Evolutionary conservation across 2,797 vertebrate genomes (phyloP).

Genomic region (Lagorchestes hirsutus): DNA sequence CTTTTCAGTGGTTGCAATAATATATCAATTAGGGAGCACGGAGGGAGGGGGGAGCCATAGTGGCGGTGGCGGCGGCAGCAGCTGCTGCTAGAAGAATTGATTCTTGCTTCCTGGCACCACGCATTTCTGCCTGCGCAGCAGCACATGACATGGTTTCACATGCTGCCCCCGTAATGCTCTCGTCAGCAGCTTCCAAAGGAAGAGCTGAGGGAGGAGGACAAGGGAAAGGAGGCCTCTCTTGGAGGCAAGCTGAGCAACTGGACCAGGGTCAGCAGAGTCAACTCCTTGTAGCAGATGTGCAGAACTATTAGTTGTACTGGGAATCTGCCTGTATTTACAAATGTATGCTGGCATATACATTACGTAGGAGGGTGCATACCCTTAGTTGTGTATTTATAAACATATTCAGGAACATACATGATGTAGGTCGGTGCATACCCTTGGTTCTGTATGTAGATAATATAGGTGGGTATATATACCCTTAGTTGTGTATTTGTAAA

Average conservation of each 20-base stretch:
- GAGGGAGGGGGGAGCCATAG: slow-evolving; percentile 61
- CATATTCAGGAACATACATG: background rate
- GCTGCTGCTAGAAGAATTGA: slow-evolving; percentile 42
- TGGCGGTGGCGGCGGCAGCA: slow-evolving; percentile 65
- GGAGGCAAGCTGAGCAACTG: fast-evolving
- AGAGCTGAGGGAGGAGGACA: background rate
- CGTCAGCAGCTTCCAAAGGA: slow-evolving; percentile 76
- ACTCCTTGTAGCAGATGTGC: background rate
- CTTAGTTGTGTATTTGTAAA: too few species aligned
- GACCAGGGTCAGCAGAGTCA: slow-evolving; percentile 7
- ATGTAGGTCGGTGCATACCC: background rate
- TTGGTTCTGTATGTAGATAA: background rate
- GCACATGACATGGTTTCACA: slow-evolving; percentile 63
- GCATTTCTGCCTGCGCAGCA: slow-evolving; percentile 68
- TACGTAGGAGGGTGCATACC: background rate
- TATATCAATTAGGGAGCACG: slow-evolving; percentile 71
- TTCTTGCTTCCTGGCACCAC: slow-evolving; percentile 15
- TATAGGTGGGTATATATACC: too few species aligned
- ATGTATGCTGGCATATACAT: background rate
- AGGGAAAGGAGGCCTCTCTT: background rate
- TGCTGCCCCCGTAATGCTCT: slow-evolving; percentile 64
- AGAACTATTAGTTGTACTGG: slow-evolving; percentile 24
- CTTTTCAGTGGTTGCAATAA: slow-evolving; percentile 62
- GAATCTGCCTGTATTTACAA: background rate
- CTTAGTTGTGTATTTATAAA: background rate